Evolutionary conservation across 2,888 invertebrate genomes (phyloP), one percentile per base, ranked within the genome.

Genomic region (Platycheirus rosarum): DNA sequence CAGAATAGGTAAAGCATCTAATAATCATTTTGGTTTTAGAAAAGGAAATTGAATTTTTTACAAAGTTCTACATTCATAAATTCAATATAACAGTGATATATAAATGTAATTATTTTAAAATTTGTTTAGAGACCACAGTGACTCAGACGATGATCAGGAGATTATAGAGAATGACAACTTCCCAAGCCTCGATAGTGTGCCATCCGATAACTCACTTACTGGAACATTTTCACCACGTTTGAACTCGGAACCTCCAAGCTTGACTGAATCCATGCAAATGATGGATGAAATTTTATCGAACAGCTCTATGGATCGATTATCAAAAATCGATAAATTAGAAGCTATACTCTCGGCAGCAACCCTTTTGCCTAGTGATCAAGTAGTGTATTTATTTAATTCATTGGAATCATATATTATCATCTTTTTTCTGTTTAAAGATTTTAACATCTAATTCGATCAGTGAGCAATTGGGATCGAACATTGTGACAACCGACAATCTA

Each of bases 181-280:
- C 92, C 93, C 95, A 46, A 96, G 96, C 87, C 91, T 96, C 87
- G 96, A 96, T 87, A 96, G 95, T 71, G 94, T 94, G 87, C 94
- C 94, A 75, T 95, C 95, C 62, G 96, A 96, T 88, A 94, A 92
- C 86, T 93, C 93, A 42, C 90, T 92, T 53, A 92, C 92, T 84
- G 92, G 93, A 76, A 92, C 94, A 75, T 93, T 94, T 60, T 95
- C 95, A 13, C 95, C 95, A 16, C 93, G 94, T 85, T 88, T 89
- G n/a, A 95, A 93, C 85, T 94, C 95, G 0, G 95, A 95, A 87
- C 95, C 96, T 11, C 95, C 95, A 14, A 96, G 95, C 87, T 92
- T 97, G 74, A 96, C 96, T 2, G 96, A 97, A 90, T 96, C 96
- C 1, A 96, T 97, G 96, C 96, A 96, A 89, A 93, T 96, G 92